phyloP scores from a whole-genome alignment of 2,113 vertebrate species.

The Actenoides lindsayi region DNA sequence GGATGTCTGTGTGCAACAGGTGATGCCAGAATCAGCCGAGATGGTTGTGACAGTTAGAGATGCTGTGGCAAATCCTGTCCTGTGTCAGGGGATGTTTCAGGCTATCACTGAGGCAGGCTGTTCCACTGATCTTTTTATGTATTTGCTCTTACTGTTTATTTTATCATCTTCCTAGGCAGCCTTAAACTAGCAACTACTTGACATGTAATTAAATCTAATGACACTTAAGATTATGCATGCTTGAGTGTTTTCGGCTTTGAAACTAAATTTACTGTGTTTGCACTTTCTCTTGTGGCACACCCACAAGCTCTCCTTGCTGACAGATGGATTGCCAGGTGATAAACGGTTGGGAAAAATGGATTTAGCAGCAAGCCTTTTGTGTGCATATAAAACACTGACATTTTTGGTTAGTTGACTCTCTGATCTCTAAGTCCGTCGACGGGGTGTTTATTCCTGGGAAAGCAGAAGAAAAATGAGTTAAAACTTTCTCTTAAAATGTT shows the following conservation, averaged over 20 bases:
- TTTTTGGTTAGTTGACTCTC: background rate
- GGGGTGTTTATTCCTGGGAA: background rate
- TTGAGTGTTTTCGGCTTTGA: background rate
- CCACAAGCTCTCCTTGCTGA: background rate
- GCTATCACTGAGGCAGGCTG: background rate
- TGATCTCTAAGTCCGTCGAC: rapidly evolving
- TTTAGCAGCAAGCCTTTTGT: background rate
- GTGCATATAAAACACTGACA: background rate
- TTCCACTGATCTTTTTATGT: background rate
- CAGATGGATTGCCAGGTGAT: background rate
- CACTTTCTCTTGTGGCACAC: background rate
- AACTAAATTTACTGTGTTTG: background rate
- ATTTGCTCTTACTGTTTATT: background rate
- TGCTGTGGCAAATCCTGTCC: background rate
- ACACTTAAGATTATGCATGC: background rate
- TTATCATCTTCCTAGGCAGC: background rate
- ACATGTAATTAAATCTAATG: background rate
- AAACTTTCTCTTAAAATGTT: background rate
- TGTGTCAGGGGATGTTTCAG: background rate
- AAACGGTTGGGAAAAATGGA: background rate
- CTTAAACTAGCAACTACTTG: slow-evolving; percentile 5
- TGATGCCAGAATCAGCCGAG: background rate
- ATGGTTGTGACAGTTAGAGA: background rate
- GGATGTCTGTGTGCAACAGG: background rate
- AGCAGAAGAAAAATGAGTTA: background rate